A percentile compares a stretch with the other conserved stretches of the same genome.
Evolutionary conservation across 2,113 vertebrate species (phyloP).

Genomic region (Furnarius figulus): DNA sequence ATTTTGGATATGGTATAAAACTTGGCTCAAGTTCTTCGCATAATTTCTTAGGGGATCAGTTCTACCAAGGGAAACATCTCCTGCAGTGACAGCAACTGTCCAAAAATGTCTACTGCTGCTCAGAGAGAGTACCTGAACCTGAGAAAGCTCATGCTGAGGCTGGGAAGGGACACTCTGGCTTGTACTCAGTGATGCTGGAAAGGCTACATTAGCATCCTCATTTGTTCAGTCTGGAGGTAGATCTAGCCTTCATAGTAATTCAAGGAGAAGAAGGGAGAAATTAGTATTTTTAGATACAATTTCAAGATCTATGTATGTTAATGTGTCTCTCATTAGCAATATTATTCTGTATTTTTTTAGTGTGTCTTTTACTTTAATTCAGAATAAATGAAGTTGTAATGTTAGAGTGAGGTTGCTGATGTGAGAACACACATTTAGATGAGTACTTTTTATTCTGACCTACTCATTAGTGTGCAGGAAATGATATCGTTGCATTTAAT

Average conservation of each 20-base stretch:
- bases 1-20: not conserved
- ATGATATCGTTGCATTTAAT: not conserved
- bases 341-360: not conserved
- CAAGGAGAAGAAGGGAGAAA: not conserved
- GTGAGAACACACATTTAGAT: fast-evolving
- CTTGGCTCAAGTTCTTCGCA: not conserved
- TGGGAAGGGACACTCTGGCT: not conserved
- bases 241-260: not conserved
- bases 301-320: not conserved
- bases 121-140: not conserved
- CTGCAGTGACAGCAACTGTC: not conserved
- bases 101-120: not conserved
- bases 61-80: not conserved
- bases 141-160: fast-evolving
- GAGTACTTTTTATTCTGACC: not conserved
- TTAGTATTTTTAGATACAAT: not conserved
- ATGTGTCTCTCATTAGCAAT: not conserved
- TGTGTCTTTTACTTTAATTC: not conserved
- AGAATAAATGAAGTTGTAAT: not conserved
- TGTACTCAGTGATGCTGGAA: not conserved
- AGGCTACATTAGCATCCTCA: not conserved
- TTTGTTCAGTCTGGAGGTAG: not conserved
- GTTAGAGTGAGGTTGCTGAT: not conserved
- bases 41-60: not conserved
- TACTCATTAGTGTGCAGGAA: not conserved